Conservation (phyloP, 2,113 vertebrate species). For the Albula glossodonta region DNA sequence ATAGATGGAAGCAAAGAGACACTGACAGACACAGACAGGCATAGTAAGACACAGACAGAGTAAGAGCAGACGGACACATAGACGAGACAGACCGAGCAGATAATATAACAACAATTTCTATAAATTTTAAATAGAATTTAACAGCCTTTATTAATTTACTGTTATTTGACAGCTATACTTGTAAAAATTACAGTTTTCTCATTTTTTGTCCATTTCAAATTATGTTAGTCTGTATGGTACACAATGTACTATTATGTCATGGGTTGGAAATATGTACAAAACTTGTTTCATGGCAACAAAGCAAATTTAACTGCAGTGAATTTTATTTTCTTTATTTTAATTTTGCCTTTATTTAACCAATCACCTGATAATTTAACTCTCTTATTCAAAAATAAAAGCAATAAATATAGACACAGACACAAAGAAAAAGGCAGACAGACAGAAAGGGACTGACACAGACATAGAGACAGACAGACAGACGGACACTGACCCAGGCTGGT, state of each 20-base stretch:
- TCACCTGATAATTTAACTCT: too few species aligned
- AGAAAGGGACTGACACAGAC: not conserved
- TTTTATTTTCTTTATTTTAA: too few species aligned
- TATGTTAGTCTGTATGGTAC: not conserved
- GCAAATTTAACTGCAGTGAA: too few species aligned
- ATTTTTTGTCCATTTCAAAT: not conserved
- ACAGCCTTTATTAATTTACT: too few species aligned
- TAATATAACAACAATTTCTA: not conserved
- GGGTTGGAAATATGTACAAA: too few species aligned
- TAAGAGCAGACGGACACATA: not conserved
- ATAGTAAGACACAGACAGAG: not conserved
- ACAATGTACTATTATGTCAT: not conserved
- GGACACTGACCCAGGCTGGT: slow-evolving; percentile 89
- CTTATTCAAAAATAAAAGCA: too few species aligned
- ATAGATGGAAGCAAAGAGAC: not conserved
- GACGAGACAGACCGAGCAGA: not conserved
- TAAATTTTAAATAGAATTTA: too few species aligned
- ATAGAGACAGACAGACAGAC: not conserved
- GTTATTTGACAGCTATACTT: not conserved
- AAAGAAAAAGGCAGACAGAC: not conserved
- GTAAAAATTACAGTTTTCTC: not conserved
- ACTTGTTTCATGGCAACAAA: too few species aligned
- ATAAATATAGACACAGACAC: not conserved
- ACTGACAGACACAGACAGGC: not conserved
- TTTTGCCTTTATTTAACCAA: too few species aligned